Conservation (phyloP, 2,113 vertebrate species). For the Heloderma charlesbogerti region DNA sequence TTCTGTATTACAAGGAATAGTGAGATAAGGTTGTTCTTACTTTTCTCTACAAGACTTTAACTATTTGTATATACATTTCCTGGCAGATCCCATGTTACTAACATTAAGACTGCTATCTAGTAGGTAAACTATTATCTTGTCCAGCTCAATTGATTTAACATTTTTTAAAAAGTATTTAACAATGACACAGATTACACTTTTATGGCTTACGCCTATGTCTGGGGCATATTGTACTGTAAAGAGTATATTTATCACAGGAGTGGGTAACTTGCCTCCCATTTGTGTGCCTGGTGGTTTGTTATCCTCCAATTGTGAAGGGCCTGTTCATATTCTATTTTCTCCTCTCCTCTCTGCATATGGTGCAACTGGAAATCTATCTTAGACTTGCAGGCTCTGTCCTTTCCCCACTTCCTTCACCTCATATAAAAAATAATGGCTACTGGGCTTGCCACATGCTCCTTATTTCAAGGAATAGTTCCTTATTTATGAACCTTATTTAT, state of each 20-base stretch:
- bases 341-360: neutral
- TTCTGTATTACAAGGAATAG: neutral
- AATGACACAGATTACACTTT: neutral
- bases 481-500: neutral
- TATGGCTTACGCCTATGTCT: neutral
- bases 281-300: neutral
- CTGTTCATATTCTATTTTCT: neutral
- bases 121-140: conserved; percentile 9
- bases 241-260: neutral
- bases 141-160: neutral
- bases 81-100: neutral
- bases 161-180: neutral
- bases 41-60: neutral
- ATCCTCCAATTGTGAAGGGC: neutral
- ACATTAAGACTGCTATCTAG: conserved; percentile 14
- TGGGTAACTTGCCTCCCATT: neutral
- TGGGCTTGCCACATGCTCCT: neutral
- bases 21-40: conserved; percentile 25
- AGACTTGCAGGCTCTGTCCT: neutral
- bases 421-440: neutral
- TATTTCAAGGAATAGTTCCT: neutral
- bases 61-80: conserved; percentile 24
- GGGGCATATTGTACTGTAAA: too few relatives aligned
- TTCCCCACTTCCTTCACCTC: neutral
- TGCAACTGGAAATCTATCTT: neutral